Evolutionary conservation across 2,113 vertebrate genomes (phyloP).

Genomic region (Bungarus multicinctus): DNA sequence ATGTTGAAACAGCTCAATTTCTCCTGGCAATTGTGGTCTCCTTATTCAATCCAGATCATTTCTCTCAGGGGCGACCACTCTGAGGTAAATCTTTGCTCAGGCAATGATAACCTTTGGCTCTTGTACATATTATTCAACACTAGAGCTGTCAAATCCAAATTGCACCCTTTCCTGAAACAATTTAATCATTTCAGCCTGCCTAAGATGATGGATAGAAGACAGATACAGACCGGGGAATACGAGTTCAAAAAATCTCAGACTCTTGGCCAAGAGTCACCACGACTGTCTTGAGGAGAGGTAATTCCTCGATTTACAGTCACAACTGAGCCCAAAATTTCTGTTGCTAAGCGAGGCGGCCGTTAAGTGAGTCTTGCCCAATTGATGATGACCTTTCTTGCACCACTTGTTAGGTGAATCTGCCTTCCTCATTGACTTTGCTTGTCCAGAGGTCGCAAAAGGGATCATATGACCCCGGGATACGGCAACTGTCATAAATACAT

Average conservation of each 20-base stretch:
- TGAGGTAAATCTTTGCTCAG: conserved; percentile 54
- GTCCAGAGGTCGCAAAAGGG: no score
- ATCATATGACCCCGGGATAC: no score
- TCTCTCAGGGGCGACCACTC: conserved; percentile 39
- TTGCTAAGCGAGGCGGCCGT: no score
- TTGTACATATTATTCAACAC: conserved; percentile 28
- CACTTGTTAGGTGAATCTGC: no score
- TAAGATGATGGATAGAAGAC: neutral
- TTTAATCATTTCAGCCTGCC: neutral
- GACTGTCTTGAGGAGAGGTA: neutral
- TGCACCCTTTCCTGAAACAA: neutral
- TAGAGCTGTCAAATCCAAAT: conserved; percentile 22
- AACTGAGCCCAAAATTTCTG: no score
- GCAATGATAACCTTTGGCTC: conserved; percentile 50
- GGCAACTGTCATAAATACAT: no score
- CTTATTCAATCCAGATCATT: conserved; percentile 64
- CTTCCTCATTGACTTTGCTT: no score
- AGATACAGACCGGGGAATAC: no score
- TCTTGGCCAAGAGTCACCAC: neutral
- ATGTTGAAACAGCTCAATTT: conserved; percentile 48
- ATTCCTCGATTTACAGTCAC: no score
- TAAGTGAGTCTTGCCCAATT: no score
- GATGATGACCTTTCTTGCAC: no score
- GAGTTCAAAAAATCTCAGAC: conserved; percentile 29
- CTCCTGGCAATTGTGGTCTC: conserved; percentile 53